These are phyloP conservation scores for Anolis sagrei DNA, from an alignment of 2,113 vertebrate species.

Conservation along the genomic window DNA sequence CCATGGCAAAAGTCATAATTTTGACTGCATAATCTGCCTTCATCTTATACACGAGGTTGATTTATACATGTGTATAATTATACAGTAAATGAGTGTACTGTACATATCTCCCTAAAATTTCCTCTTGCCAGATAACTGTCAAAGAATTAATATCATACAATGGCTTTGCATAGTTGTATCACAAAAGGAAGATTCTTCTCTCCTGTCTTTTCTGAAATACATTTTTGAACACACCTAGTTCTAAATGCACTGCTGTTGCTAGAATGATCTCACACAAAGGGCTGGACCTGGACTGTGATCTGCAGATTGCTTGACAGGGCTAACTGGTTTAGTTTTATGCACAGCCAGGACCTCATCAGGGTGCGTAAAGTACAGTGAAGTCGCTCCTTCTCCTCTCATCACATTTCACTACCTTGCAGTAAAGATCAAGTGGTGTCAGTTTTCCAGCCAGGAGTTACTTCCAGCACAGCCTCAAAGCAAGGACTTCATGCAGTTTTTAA, in stretches of 20 bases:
- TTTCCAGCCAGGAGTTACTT: constrained; percentile 27
- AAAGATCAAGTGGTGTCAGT: constrained; percentile 18
- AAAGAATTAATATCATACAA: too few species aligned
- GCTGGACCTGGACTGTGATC: constrained; percentile 22
- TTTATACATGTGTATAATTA: too few species aligned
- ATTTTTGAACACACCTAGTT: not conserved
- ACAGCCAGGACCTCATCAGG: not conserved
- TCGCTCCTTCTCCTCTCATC: not conserved
- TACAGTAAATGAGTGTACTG: too few species aligned
- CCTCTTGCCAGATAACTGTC: too few species aligned
- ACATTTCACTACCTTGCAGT: constrained; percentile 25
- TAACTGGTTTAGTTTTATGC: accelerated
- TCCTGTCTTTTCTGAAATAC: not conserved
- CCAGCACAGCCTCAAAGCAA: constrained; percentile 3
- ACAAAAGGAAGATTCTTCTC: too few species aligned
- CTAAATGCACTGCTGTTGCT: not conserved
- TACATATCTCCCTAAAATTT: too few species aligned
- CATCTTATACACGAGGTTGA: too few species aligned
- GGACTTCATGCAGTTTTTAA: not conserved
- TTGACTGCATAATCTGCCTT: too few species aligned
- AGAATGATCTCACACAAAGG: not conserved
- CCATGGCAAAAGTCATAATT: too few species aligned
- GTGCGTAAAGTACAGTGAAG: not conserved
- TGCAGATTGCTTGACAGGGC: constrained; percentile 13
- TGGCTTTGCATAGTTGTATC: too few species aligned